phyloP scores from a whole-genome alignment of 2,888 invertebrate species.

The Ochropacha duplaris region DNA sequence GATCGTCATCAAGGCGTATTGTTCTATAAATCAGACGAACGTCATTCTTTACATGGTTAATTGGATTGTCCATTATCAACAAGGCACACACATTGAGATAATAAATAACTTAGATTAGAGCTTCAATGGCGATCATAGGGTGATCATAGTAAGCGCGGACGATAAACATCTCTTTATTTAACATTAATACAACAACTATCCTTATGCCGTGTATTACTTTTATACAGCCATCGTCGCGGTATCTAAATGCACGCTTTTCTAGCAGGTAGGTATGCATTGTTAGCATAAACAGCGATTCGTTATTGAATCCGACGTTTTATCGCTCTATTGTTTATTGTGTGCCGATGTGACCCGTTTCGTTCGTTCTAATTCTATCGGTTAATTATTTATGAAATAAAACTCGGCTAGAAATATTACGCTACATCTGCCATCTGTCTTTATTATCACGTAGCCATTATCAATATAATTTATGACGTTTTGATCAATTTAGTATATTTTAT shows the following conservation, averaged over 20 bases:
- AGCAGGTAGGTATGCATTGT: conserved; percentile 40
- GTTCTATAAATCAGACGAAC: too few relatives aligned
- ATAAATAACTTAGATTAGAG: conserved; percentile 25
- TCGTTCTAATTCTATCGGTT: conserved; percentile 37
- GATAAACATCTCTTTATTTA: conserved; percentile 27
- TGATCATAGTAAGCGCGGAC: conserved; percentile 19
- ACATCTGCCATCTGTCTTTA: too few relatives aligned
- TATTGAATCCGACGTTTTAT: conserved; percentile 51
- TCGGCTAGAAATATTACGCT: background rate
- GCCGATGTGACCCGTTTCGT: conserved; percentile 39
- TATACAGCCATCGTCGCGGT: conserved; percentile 25
- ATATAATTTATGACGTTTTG: background rate
- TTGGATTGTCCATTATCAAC: too few relatives aligned
- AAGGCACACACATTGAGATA: too few relatives aligned
- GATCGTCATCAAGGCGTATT: too few relatives aligned
- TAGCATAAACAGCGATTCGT: conserved; percentile 45
- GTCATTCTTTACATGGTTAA: too few relatives aligned
- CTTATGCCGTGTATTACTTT: too few relatives aligned
- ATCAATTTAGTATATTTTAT: background rate
- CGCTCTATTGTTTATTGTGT: conserved; percentile 56
- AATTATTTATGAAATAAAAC: conserved; percentile 30
- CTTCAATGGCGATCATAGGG: conserved; percentile 27
- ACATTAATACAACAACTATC: background rate
- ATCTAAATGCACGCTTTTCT: conserved; percentile 44
- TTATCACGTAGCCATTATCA: too few relatives aligned